Evolutionary conservation across 1,140 invertebrate genomes (phyloP), one percentile per base, ranked within the genome.

Genomic region (Drosophila orosa): DNA sequence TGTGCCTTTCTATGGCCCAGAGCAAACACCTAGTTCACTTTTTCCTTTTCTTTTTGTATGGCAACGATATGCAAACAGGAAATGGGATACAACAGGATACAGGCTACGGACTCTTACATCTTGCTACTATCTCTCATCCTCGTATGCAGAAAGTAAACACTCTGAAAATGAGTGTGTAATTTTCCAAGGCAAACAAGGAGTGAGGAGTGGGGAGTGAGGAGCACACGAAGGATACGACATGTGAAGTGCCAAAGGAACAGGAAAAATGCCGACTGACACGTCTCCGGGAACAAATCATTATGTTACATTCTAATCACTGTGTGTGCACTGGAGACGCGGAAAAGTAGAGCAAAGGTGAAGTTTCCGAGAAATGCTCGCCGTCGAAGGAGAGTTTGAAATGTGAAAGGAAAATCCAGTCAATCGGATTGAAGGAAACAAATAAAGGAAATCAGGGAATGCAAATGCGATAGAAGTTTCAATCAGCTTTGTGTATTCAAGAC

Each of bases 131-230:
- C 66, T 75, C 63, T 31, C 62, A 48, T 29, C 61, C 68, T 74
- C 50, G 57, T 66, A 87, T 78, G 66, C 79, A 87, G 78, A 77
- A 79, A 73, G 83, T 89, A 86, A 86, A 86, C 83, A 86, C 77
- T 79, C 69, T 76, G 62, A 87, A 72, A 87, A 86, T 79, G 72
- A 79, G 83, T 83, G 84, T 86, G 83, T 86, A 83, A 83, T 86
- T 86, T 86, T 83, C 84, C 50, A 79, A 89, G 75, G 84, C 84
- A 86, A 86, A 89, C 82, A 72, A 44, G 52, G 47, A 63, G 66
- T 42, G 75, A 57, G 39, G 56, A 50, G 42, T n/a, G n/a, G n/a
- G n/a, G n/a, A n/a, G 40, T n/a, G n/a, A 57, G 42, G 50, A 48
- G 45, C 35, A 50, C 15, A 44, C 42, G 50, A 61, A 65, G 60